phyloP scores from a whole-genome alignment of 2,113 vertebrate genomes.

The Sphaerodactylus townsendi region DNA sequence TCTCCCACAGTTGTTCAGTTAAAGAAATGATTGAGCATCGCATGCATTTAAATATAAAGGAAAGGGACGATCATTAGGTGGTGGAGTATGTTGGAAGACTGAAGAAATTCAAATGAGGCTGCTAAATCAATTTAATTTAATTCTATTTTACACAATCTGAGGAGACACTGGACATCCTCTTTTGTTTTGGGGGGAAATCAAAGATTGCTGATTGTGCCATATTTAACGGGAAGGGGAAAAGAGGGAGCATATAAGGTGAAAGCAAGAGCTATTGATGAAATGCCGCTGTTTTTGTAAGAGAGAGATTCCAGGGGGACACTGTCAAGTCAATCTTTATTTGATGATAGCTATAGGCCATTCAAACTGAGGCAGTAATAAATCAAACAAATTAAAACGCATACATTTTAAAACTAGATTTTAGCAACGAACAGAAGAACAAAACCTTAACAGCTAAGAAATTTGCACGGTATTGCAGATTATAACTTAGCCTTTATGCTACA shows the following conservation, averaged over 20 bases:
- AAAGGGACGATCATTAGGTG: neutral
- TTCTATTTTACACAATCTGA: no score
- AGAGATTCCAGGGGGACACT: no score
- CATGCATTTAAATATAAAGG: neutral
- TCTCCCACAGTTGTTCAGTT: neutral
- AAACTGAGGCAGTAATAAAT: no score
- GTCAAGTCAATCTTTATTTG: no score
- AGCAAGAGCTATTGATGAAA: neutral
- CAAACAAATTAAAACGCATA: no score
- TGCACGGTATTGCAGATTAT: no score
- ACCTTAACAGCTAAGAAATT: no score
- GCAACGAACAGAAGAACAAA: no score
- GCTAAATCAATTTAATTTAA: neutral
- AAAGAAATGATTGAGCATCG: neutral
- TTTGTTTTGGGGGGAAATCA: neutral
- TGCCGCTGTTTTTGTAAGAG: neutral
- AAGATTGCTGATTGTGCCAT: neutral
- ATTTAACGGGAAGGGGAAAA: neutral
- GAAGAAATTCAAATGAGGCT: neutral
- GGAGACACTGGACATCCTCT: no score
- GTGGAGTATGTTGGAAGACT: neutral
- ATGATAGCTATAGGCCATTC: no score
- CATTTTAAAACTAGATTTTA: no score
- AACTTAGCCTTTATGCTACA: no score
- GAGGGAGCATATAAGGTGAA: neutral